Base-by-base conservation (phyloP, 2,888 invertebrate species). In the Calliphora vomitoria region DNA sequence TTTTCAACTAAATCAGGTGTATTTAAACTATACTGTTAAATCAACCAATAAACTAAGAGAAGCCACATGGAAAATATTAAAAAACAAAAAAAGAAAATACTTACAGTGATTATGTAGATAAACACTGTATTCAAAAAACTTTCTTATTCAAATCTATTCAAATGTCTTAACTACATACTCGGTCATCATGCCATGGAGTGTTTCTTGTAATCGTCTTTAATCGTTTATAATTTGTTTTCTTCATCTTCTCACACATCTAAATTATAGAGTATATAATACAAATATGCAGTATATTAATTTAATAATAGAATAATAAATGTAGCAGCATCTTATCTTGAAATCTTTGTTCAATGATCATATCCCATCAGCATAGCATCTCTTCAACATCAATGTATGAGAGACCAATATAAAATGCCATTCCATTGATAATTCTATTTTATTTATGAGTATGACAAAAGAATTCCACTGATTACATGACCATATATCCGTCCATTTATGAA, bases 381-480 rank as follows among this genome's bases (percentile, higher is more conserved):
- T 76, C 60, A 4, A 50, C n/a, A 38, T 53, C 44, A 18, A 10
- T 8, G 53, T 55, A 55, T 55, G n/a, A 58, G 79, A 69, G 44
- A 58, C 47, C 47, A 55, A 74, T 75, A 55, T 25, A 38, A 78
- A 35, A 68, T 79, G 25, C 18, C 25, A 74, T 69, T 68, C 60
- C 85, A 79, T 85, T 80, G 68, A 80, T 72, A 74, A 79, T 84
- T 79, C 60, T 66, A 74, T 80, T 80, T 74, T 74, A 80, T 85
- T 80, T 74, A 80, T 85, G 85, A 41, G 41, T 75, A 74, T 80
- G 41, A 80, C 58, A 69, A 80, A 68, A 53, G 80, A 74, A 75
- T 79, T 85, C 64, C 68, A 85, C 55, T 76, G 76, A 83, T 76
- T 60, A 76, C 62, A 83, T 53, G 82, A 44, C 55, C 64, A 71